Evolutionary conservation across 2,113 vertebrate genomes (phyloP).

Genomic region (Tragelaphus imberbis): DNA sequence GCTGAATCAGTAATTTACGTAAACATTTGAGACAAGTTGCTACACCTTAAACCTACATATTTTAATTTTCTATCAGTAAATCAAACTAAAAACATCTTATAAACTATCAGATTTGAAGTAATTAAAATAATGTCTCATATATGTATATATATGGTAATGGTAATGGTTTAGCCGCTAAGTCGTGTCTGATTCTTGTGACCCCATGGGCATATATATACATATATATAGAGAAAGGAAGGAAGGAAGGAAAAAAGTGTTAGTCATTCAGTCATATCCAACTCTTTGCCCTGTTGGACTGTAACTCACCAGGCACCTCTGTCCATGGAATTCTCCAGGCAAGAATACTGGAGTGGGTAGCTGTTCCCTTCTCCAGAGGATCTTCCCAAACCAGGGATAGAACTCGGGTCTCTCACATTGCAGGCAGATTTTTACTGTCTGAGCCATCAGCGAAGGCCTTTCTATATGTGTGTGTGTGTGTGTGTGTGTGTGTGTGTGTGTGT

Average conservation of each 20-base stretch:
- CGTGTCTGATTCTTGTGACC: fast-evolving
- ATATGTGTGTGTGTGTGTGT: background rate
- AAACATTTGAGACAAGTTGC: background rate
- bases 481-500: background rate
- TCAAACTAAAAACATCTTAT: background rate
- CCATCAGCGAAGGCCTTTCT: background rate
- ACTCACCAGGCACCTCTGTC: background rate
- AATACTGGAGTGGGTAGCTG: background rate
- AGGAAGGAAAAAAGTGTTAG: background rate
- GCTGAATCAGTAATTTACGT: background rate
- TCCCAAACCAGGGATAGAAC: background rate
- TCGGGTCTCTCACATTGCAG: background rate
- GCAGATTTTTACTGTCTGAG: background rate
- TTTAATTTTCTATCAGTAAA: background rate
- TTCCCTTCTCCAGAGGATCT: background rate
- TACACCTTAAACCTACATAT: background rate
- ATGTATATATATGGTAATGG: background rate
- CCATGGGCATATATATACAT: background rate
- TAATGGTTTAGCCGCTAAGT: too few species aligned
- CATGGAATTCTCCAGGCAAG: background rate
- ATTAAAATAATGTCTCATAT: background rate
- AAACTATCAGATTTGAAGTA: background rate
- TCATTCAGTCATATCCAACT: background rate
- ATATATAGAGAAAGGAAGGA: background rate
- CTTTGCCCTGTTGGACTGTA: background rate